Conservation (phyloP, 2,113 vertebrate genomes). For the Cryptoleucopteryx plumbea region DNA sequence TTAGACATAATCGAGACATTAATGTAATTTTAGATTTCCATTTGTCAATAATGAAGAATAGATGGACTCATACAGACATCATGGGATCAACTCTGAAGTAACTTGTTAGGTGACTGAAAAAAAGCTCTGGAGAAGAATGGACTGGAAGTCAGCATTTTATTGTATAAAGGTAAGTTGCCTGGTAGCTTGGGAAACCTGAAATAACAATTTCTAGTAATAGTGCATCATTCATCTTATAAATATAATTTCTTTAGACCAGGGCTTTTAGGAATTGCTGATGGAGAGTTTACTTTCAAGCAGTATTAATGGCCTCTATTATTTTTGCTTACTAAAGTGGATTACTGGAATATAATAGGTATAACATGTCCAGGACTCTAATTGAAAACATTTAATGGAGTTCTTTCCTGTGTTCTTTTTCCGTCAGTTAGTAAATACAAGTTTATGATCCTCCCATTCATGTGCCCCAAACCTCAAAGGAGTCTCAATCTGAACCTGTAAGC, state of each 20-base stretch:
- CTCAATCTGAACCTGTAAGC: not conserved
- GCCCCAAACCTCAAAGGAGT: not conserved
- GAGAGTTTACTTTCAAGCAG: constrained; percentile 45
- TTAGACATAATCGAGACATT: not conserved
- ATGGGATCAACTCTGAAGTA: not conserved
- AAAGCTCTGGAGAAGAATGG: not conserved
- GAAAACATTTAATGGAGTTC: not conserved
- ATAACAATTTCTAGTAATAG: constrained; percentile 39
- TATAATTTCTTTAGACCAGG: constrained; percentile 47
- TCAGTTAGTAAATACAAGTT: not conserved
- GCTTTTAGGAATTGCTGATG: constrained; percentile 52
- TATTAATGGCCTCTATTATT: constrained; percentile 52
- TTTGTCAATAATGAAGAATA: not conserved
- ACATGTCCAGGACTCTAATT: not conserved
- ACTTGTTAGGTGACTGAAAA: not conserved
- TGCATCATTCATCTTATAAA: constrained; percentile 23
- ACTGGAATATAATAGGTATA: constrained; percentile 51
- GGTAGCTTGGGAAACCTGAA: constrained; percentile 8
- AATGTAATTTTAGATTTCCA: not conserved
- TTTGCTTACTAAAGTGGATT: constrained; percentile 54
- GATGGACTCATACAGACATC: not conserved
- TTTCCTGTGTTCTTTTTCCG: not conserved
- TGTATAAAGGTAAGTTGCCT: not conserved
- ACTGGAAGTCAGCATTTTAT: constrained; percentile 9
- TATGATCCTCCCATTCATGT: not conserved